Evolutionary conservation across 1,140 invertebrate genomes (phyloP).

Genomic region (Macrotrachela quadricornifera): DNA sequence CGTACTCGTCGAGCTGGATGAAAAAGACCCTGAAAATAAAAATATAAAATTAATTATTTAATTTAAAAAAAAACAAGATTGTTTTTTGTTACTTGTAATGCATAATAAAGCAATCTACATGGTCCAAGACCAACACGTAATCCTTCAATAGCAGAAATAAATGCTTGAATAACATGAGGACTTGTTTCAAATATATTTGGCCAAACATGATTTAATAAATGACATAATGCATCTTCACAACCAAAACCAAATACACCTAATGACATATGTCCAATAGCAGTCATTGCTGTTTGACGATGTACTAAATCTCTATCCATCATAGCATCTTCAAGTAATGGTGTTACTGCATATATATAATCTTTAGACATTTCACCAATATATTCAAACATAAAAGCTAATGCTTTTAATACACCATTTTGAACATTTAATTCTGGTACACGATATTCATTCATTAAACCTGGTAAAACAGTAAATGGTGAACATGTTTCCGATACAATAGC

Average conservation of each 20-base stretch:
- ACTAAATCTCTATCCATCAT: conserved; percentile 98
- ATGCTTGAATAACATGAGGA: conserved; percentile 95
- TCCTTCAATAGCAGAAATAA: conserved; percentile 95
- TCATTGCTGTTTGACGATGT: conserved; percentile 91
- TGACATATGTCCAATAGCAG: conserved; percentile 95
- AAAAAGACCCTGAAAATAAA: conserved; percentile 60
- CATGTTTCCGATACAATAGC: conserved; percentile 98
- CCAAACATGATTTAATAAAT: conserved; percentile 96
- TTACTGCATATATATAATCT: conserved; percentile 98
- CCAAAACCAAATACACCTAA: conserved; percentile 95
- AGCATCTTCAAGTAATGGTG: conserved; percentile 90
- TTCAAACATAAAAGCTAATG: conserved; percentile 91
- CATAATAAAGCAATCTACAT: conserved; percentile 83
- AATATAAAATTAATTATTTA: background rate
- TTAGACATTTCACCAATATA: conserved; percentile 99
- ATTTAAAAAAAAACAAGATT: background rate
- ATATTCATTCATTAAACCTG: conserved; percentile 92
- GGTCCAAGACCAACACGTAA: conserved; percentile 82
- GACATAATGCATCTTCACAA: conserved; percentile 88
- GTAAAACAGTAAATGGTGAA: conserved; percentile 93
- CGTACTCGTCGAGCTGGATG: conserved; percentile 95
- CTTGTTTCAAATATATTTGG: conserved; percentile 99
- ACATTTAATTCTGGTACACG: conserved; percentile 95
- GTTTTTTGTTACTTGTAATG: conserved; percentile 54
- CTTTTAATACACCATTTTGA: conserved; percentile 95